phyloP scores from a whole-genome alignment of 1,140 invertebrate species.

The Plodia interpunctella region DNA sequence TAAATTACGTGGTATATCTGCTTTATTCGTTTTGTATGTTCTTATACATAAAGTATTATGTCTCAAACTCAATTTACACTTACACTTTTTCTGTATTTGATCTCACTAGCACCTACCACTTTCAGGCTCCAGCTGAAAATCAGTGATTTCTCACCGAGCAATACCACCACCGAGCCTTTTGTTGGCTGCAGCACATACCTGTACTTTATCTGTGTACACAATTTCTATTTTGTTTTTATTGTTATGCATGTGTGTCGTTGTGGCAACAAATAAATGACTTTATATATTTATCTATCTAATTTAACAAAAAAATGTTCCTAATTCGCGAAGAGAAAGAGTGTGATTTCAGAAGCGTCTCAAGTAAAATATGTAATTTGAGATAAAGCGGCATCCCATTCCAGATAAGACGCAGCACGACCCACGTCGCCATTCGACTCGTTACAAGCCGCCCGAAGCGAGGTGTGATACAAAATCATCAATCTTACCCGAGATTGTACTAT shows the following conservation, averaged over 20 bases:
- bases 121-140: too few relatives aligned
- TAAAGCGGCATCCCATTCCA: slow-evolving; percentile 71
- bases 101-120: too few relatives aligned
- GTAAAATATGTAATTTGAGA: slow-evolving; percentile 76
- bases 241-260: too few relatives aligned
- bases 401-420: slow-evolving; percentile 72
- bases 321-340: slow-evolving; percentile 41
- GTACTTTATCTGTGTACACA: too few relatives aligned
- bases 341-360: slow-evolving; percentile 59
- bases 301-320: slow-evolving; percentile 19
- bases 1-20: too few relatives aligned
- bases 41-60: neutral
- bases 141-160: too few relatives aligned
- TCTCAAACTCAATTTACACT: neutral
- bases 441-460: slow-evolving; percentile 74
- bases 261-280: too few relatives aligned
- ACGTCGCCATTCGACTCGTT: slow-evolving; percentile 73
- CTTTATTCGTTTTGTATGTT: neutral
- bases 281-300: too few relatives aligned
- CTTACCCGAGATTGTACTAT: slow-evolving; percentile 75
- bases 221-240: too few relatives aligned
- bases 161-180: too few relatives aligned
- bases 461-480: slow-evolving; percentile 77
- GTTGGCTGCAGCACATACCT: too few relatives aligned
- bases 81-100: too few relatives aligned